A percentile compares a stretch with the other conserved stretches of the same genome.
phyloP scores from a whole-genome alignment of 2,113 vertebrate species.

The Sander vitreus region DNA sequence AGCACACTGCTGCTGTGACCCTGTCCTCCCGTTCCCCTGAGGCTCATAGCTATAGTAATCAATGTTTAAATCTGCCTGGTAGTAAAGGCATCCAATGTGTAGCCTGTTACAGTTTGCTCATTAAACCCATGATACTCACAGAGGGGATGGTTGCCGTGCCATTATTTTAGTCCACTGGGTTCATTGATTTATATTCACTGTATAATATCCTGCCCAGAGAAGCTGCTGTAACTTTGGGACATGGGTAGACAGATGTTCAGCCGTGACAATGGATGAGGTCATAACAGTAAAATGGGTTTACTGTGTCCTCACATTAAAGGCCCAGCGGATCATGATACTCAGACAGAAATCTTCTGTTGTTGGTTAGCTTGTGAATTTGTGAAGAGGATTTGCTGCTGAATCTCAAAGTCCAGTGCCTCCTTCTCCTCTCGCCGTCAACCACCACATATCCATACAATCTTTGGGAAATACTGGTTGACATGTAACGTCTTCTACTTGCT shows the following conservation, averaged over 20 bases:
- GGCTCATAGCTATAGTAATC: conserved; percentile 55
- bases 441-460: neutral
- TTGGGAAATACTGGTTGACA: neutral
- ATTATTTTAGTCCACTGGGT: conserved; percentile 29
- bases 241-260: neutral
- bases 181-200: conserved; percentile 21
- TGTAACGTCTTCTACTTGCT: neutral
- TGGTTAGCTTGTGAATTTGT: neutral
- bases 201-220: conserved; percentile 1
- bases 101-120: conserved; percentile 29
- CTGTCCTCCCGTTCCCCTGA: conserved; percentile 9
- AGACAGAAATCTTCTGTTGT: neutral
- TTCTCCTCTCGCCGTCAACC: neutral
- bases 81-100: conserved; percentile 32
- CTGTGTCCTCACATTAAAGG: neutral
- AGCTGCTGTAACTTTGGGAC: neutral
- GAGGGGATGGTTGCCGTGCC: neutral
- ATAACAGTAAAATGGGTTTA: neutral
- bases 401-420: neutral
- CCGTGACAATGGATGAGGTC: neutral
- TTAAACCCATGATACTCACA: conserved; percentile 42
- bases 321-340: neutral
- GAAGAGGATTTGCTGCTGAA: neutral
- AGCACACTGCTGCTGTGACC: conserved; percentile 13
- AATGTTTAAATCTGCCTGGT: conserved; percentile 37